Conservation (phyloP, 2,888 invertebrate genomes). For the Physocephala rufipes region DNA sequence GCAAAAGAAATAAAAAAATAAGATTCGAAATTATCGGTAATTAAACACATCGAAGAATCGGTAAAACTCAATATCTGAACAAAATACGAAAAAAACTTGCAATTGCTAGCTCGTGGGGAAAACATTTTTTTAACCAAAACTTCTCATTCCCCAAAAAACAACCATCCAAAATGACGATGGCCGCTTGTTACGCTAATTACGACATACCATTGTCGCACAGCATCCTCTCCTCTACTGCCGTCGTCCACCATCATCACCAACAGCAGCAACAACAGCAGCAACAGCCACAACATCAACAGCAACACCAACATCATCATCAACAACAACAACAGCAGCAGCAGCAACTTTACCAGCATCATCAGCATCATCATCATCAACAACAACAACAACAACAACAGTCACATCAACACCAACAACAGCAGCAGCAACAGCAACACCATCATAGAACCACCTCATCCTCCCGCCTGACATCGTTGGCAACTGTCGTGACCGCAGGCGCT, state of each 20-base stretch:
- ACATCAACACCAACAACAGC: conserved; percentile 41
- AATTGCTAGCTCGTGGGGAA: no score
- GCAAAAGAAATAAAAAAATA: conserved; percentile 18
- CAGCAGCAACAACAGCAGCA: conserved; percentile 47
- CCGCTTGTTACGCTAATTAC: conserved; percentile 65
- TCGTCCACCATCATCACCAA: conserved; percentile 45
- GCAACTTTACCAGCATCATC: conserved; percentile 42
- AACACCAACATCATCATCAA: conserved; percentile 43
- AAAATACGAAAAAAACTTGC: no score
- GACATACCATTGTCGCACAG: conserved; percentile 62
- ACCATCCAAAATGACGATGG: conserved; percentile 61
- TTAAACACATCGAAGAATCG: no score
- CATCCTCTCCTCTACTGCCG: conserved; percentile 45
- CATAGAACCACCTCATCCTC: conserved; percentile 22
- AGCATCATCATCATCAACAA: conserved; percentile 44
- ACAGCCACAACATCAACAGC: conserved; percentile 36
- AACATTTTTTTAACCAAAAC: no score
- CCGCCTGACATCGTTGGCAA: conserved; percentile 49
- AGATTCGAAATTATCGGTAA: conserved; percentile 25
- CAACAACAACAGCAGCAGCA: conserved; percentile 39
- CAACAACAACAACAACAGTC: conserved; percentile 40
- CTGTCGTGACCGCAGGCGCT: conserved; percentile 36
- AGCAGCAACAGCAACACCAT: conserved; percentile 27
- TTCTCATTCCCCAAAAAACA: conserved; percentile 36
- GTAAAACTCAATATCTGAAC: no score